Percentiles rank a stretch among this genome's conserved stretches.
phyloP scores from a whole-genome alignment of 2,888 invertebrate species.

The Heliconius ismenius region DNA sequence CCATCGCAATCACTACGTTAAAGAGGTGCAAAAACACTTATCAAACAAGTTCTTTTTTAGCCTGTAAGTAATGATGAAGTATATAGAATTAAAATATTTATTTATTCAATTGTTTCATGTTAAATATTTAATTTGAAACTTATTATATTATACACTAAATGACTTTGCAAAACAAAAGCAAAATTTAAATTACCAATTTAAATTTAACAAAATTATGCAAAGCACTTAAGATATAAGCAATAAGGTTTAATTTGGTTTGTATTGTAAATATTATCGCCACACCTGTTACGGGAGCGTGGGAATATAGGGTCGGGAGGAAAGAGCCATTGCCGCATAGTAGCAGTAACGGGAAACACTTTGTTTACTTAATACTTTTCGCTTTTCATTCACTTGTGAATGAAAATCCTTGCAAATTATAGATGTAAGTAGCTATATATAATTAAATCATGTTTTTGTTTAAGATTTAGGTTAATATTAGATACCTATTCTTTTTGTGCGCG shows the following conservation, averaged over 20 bases:
- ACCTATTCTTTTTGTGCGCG: no score
- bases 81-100: background rate
- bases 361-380: constrained; percentile 20
- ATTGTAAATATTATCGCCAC: constrained; percentile 40
- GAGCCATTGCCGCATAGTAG: constrained; percentile 45
- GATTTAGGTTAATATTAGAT: no score
- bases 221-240: background rate
- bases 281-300: constrained; percentile 52
- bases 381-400: background rate
- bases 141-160: background rate
- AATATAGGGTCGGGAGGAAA: constrained; percentile 48
- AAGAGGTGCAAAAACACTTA: background rate
- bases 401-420: background rate
- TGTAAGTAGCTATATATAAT: background rate
- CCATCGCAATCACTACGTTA: background rate
- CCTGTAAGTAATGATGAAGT: background rate
- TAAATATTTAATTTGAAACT: background rate
- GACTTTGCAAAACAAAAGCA: constrained; percentile 3
- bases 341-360: constrained; percentile 38
- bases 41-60: background rate
- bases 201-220: background rate
- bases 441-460: background rate
- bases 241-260: constrained; percentile 37
- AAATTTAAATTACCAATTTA: constrained; percentile 12
- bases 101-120: background rate